Evolutionary conservation across 37 sponge, comb jelly and placozoan species (phyloP).

Genomic region (Geodia barretti): DNA sequence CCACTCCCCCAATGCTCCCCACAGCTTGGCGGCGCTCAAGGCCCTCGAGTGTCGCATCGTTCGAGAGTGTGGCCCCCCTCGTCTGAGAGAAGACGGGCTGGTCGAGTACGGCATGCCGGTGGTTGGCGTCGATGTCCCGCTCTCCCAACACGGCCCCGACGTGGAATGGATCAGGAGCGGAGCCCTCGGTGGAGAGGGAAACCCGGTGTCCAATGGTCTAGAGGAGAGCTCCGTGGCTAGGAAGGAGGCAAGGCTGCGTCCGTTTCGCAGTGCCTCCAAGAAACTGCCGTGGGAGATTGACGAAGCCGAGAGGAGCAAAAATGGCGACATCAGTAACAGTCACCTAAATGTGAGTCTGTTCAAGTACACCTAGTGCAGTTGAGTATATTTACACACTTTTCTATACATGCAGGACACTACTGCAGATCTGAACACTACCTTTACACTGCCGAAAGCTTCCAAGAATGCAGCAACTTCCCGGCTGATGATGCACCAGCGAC

Average conservation of each 20-base stretch:
- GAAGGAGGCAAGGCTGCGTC: conserved; percentile 21
- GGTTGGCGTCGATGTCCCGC: not conserved
- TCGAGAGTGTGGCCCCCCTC: conserved; percentile 60
- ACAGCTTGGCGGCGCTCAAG: conserved; percentile 36
- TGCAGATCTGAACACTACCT: not conserved
- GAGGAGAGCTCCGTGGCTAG: not conserved
- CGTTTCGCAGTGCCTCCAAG: conserved; percentile 76
- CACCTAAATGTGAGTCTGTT: not conserved
- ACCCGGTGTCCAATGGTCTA: not conserved
- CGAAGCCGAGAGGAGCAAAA: not conserved
- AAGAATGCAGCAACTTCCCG: not conserved
- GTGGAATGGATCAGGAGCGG: conserved; percentile 71
- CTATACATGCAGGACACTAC: not conserved
- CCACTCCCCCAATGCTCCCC: not conserved
- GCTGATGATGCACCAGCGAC: not conserved
- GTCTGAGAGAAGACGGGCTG: conserved; percentile 62
- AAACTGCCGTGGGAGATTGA: conserved; percentile 74
- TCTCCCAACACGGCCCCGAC: conserved; percentile 52
- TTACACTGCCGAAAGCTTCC: not conserved
- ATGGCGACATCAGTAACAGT: not conserved
- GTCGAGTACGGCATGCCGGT: conserved; percentile 70
- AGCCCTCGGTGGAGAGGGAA: not conserved
- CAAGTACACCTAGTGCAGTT: too few species aligned
- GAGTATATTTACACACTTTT: too few species aligned
- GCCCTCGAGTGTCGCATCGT: conserved; percentile 67